Evolutionary conservation across 2,113 vertebrate species (phyloP).

Genomic region (Phaethornis superciliosus): DNA sequence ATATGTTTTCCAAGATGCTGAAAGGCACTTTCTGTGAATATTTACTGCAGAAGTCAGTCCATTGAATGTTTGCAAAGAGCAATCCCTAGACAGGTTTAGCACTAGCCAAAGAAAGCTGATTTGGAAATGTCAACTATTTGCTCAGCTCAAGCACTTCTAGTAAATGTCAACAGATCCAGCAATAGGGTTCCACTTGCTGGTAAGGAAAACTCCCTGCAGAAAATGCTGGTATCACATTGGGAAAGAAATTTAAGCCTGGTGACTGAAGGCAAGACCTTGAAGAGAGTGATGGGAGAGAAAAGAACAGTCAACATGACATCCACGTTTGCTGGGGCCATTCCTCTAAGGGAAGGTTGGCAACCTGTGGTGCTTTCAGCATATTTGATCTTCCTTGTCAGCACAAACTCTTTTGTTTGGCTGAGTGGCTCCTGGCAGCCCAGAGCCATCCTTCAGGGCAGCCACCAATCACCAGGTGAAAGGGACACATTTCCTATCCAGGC

Average conservation of each 20-base stretch:
- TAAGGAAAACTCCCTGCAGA: not conserved
- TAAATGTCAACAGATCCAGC: slow-evolving; percentile 24
- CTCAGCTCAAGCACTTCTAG: slow-evolving; percentile 4
- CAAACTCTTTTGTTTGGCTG: not conserved
- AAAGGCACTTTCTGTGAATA: not conserved
- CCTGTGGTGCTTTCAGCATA: not conserved
- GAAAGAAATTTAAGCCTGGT: not conserved
- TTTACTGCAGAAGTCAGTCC: not conserved
- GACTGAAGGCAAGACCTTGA: not conserved
- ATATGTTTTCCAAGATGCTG: not conserved
- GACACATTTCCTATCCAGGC: not conserved
- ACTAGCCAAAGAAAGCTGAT: slow-evolving; percentile 50
- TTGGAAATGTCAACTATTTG: slow-evolving; percentile 58
- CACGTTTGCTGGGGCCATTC: not conserved
- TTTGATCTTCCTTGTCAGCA: not conserved
- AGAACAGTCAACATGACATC: not conserved
- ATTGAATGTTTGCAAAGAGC: not conserved
- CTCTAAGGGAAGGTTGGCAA: not conserved
- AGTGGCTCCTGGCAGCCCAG: not conserved
- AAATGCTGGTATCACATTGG: fast-evolving
- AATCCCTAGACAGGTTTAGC: slow-evolving; percentile 38
- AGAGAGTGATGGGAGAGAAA: not conserved
- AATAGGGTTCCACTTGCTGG: not conserved
- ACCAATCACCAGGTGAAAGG: not conserved
- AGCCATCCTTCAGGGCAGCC: not conserved